Conservation (phyloP, 2,888 invertebrate species). For the Acronicta aceris region DNA sequence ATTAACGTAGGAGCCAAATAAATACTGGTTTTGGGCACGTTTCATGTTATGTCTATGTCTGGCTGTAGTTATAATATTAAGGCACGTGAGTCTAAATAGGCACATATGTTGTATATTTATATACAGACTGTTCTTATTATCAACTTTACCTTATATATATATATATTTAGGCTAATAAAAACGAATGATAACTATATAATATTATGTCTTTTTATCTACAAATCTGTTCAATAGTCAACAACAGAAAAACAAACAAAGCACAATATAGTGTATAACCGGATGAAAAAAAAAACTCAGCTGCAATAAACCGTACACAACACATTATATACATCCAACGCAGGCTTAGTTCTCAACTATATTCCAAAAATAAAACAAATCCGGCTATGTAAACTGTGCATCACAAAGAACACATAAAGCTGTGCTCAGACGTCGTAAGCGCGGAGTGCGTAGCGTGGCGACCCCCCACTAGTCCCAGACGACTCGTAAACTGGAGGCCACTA, state of each 20-base stretch:
- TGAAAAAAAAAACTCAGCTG: background rate
- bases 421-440: conserved; percentile 35
- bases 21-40: background rate
- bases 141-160: too few relatives aligned
- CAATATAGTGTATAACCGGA: background rate
- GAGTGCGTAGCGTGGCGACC: conserved; percentile 42
- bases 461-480: conserved; percentile 45
- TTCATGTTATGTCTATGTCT: background rate
- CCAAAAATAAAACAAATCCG: conserved; percentile 18
- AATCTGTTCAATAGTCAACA: conserved; percentile 8
- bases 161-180: too few relatives aligned
- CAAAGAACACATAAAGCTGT: conserved; percentile 26
- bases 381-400: conserved; percentile 22
- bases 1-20: conserved; percentile 18
- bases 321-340: conserved; percentile 11
- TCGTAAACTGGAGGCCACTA: conserved; percentile 63
- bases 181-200: too few relatives aligned
- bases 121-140: too few relatives aligned
- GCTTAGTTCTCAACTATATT: background rate
- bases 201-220: background rate
- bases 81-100: too few relatives aligned
- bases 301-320: background rate
- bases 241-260: conserved; percentile 4
- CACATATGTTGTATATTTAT: too few relatives aligned
- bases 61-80: background rate